phyloP scores from a whole-genome alignment of 2,888 invertebrate genomes.

The Hypena proboscidalis region DNA sequence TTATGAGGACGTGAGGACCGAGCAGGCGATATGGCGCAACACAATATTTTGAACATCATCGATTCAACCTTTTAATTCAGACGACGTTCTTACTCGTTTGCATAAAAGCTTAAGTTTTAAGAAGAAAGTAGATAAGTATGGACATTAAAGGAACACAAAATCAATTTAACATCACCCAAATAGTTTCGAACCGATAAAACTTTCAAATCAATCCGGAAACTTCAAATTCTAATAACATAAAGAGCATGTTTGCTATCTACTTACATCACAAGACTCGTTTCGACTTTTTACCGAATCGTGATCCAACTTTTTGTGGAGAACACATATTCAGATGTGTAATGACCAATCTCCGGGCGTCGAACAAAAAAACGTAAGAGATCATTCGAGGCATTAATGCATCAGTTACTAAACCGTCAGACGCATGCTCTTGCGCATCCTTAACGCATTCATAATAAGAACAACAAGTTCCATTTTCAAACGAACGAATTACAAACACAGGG shows the following conservation, averaged over 20 bases:
- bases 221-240: slow-evolving; percentile 78
- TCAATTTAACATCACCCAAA: slow-evolving; percentile 49
- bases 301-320: slow-evolving; percentile 76
- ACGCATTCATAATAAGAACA: slow-evolving; percentile 81
- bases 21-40: slow-evolving; percentile 51
- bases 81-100: not conserved
- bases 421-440: slow-evolving; percentile 82
- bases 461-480: slow-evolving; percentile 77
- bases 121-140: too few species aligned
- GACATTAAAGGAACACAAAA: slow-evolving; percentile 49
- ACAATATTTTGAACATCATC: slow-evolving; percentile 50
- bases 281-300: slow-evolving; percentile 80
- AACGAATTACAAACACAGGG: slow-evolving; percentile 75
- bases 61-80: slow-evolving; percentile 25
- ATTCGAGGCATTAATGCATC: slow-evolving; percentile 82
- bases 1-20: slow-evolving; percentile 64
- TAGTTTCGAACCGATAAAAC: slow-evolving; percentile 52
- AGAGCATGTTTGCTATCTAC: slow-evolving; percentile 80
- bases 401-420: slow-evolving; percentile 83
- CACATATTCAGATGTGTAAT: slow-evolving; percentile 84
- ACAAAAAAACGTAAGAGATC: slow-evolving; percentile 73
- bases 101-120: slow-evolving; percentile 2
- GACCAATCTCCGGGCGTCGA: slow-evolving; percentile 81
- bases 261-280: slow-evolving; percentile 73
- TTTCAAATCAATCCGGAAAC: slow-evolving; percentile 79